Base-by-base conservation (phyloP, 2,797 vertebrate genomes). In the Oryzias sinensis region DNA sequence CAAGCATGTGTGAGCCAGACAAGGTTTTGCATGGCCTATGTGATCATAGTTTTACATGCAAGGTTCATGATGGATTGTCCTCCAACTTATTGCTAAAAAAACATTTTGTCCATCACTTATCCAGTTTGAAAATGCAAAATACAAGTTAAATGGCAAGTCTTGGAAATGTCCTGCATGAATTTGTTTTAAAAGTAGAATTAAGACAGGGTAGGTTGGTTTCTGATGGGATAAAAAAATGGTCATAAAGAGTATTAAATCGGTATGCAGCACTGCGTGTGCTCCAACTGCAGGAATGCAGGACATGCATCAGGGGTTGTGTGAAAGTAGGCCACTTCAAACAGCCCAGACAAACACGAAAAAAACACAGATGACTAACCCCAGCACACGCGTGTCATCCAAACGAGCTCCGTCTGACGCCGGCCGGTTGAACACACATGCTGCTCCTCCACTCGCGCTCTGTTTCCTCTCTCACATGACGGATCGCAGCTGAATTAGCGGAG, bases 301-400 rank as follows among this genome's bases (percentile, higher is more conserved):
- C 56, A 76, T 68, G 68, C 65, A 60, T 78, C 74, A 59, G 44
- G 4, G 56, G 33, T 7, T 1, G 33, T 27, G 9, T 20, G 46
- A 71, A 85, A 84, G 46, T 83, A 83, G 79, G 82, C 80, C 84
- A 72, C 57, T 70, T 71, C 45, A 46, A 53, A 29, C 47, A 6
- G 45, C 52, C 16, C 61, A 64, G 63, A 60, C 56, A 54, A 44
- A 58, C 43, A 2, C 18, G 33, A 43, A 20, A 48, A 63, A 49
- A 65, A 4, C 66, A 29, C 71, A 68, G 77, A 77, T 59, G 76
- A 79, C 77, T 75, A 56, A 52, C 41, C 15, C 33, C 53, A 4
- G 70, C 72, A 43, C 68, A 64, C 54, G 40, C 20, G 16, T 59
- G 74, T 69, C 77, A 72, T 78, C 77, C 65, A 62, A 76, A 71